A percentile compares a stretch with the other conserved stretches of the same genome.
Conservation (phyloP, 2,888 invertebrate genomes). For the Mayetiola destructor region DNA sequence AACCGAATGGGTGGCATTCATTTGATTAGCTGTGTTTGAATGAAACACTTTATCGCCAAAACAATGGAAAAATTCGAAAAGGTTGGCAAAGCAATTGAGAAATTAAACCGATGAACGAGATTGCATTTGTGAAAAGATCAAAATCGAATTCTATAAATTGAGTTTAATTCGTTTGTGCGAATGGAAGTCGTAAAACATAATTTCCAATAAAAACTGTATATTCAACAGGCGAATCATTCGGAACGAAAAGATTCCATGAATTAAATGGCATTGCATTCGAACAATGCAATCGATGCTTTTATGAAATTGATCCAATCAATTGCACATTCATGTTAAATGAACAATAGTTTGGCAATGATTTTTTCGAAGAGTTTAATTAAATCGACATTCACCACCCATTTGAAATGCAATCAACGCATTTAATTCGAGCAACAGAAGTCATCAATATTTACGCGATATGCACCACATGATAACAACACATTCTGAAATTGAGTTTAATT, state of each 20-base stretch:
- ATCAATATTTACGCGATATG: conserved; percentile 8
- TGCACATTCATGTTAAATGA: no score
- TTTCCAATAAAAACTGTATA: no score
- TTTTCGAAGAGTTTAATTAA: conserved; percentile 1
- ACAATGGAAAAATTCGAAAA: neutral
- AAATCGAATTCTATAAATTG: neutral
- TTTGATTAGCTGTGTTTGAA: neutral
- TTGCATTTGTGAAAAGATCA: neutral
- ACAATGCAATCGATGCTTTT: no score
- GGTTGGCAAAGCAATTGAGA: no score
- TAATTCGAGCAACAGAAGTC: conserved; percentile 2
- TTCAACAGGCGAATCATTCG: no score
- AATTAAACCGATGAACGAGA: no score
- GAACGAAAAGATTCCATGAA: no score
- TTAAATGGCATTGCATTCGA: no score
- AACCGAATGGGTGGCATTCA: neutral
- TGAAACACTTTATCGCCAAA: neutral
- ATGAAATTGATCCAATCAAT: no score
- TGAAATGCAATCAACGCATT: conserved; percentile 9
- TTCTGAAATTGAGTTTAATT: neutral
- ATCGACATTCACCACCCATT: conserved; percentile 8
- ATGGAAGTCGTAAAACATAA: no score
- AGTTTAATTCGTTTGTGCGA: no score
- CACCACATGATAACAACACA: conserved; percentile 2
- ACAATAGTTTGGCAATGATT: neutral